These are phyloP conservation scores for Phaonia tiefii DNA, from an alignment of 2,888 invertebrate genomes.

Conservation along the genomic window DNA sequence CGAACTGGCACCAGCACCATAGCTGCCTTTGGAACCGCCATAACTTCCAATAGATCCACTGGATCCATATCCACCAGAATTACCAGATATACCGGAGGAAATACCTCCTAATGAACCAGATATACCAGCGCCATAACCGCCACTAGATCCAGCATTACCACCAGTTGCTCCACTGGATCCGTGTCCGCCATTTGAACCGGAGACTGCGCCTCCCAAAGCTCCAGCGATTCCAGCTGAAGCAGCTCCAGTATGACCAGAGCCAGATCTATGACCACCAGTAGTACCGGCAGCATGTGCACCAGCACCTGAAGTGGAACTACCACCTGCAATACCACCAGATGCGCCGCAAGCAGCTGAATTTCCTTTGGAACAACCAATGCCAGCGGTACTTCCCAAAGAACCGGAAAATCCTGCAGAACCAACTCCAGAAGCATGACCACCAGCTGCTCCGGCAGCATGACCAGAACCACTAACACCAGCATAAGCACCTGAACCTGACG, in stretches of 20 bases:
- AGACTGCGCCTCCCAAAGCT: background rate
- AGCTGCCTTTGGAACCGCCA: conserved; percentile 23
- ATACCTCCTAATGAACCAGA: conserved; percentile 5
- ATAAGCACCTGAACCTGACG: background rate
- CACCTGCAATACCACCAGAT: background rate
- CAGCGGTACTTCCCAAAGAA: background rate
- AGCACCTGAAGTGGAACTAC: background rate
- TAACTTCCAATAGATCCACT: background rate
- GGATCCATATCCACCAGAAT: background rate
- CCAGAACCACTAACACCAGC: background rate
- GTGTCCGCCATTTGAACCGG: background rate
- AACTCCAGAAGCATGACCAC: background rate
- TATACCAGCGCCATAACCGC: background rate
- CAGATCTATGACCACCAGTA: conserved; percentile 10
- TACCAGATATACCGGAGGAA: conserved; percentile 19
- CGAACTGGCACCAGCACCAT: background rate
- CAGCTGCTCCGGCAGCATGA: background rate
- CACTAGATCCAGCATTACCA: background rate
- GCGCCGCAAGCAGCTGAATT: background rate
- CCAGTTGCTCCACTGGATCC: background rate
- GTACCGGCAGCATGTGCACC: background rate
- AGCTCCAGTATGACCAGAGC: conserved; percentile 10
- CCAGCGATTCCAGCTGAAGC: background rate
- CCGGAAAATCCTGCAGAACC: background rate
- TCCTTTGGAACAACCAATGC: too few species aligned